Conservation (phyloP, 2,797 vertebrate genomes). For the Lagocephalus sceleratus region DNA sequence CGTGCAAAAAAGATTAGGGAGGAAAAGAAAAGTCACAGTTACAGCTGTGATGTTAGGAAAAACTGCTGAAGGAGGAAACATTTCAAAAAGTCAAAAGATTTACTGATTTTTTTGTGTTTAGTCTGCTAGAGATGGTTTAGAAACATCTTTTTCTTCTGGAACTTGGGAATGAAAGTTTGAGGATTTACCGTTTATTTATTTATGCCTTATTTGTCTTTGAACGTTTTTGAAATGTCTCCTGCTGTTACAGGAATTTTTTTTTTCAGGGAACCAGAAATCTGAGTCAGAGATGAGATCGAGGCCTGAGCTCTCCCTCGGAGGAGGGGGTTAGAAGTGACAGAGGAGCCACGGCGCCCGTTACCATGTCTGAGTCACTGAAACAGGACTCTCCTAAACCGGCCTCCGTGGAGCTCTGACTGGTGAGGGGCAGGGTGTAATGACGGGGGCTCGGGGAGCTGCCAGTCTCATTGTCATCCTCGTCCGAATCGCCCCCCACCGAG, state of each 20-base stretch:
- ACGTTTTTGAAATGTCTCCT: conserved; percentile 42
- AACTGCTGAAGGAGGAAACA: conserved; percentile 28
- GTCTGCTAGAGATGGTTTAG: too few relatives aligned
- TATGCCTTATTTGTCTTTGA: too few relatives aligned
- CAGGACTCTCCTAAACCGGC: conserved; percentile 83
- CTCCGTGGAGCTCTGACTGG: conserved; percentile 76
- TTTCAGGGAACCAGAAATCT: conserved; percentile 13
- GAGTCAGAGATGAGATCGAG: conserved; percentile 58
- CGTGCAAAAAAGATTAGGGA: conserved; percentile 70
- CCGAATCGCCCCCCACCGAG: conserved; percentile 88
- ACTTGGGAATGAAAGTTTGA: too few relatives aligned
- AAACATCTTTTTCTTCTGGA: too few relatives aligned
- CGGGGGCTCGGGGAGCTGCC: conserved; percentile 80
- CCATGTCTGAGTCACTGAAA: conserved; percentile 99
- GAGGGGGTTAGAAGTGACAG: conserved; percentile 77
- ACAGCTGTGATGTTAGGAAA: conserved; percentile 44
- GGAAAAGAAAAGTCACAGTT: conserved; percentile 16
- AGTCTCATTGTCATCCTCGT: conserved; percentile 90
- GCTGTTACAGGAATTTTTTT: conserved; percentile 6
- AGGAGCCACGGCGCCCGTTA: conserved; percentile 78
- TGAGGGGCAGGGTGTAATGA: conserved; percentile 79
- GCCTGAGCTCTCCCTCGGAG: conserved; percentile 48
- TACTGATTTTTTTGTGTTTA: too few relatives aligned
- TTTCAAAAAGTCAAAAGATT: conserved; percentile 25
- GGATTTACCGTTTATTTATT: too few relatives aligned